A percentile compares a stretch with the other conserved stretches of the same genome.
phyloP scores from a whole-genome alignment of 35 echinoderm and acorn worm genomes.

The Lytechinus variegatus region DNA sequence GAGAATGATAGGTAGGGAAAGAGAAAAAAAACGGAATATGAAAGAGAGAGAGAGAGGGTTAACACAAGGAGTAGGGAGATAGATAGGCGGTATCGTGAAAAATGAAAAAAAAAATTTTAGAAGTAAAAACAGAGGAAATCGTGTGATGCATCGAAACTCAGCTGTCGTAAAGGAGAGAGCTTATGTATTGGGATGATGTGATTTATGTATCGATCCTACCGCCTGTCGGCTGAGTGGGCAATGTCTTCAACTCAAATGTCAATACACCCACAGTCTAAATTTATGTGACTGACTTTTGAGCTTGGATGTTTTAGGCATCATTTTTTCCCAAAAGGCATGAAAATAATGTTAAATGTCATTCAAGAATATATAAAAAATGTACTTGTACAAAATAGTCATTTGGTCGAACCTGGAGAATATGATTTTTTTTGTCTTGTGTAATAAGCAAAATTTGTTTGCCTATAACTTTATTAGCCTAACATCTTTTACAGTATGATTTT shows the following conservation, averaged over 20 bases:
- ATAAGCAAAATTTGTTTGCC: too few relatives aligned
- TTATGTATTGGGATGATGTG: background rate
- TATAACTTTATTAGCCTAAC: too few relatives aligned
- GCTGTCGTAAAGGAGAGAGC: background rate
- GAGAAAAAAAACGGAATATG: background rate
- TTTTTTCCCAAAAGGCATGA: background rate
- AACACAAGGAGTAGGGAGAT: background rate
- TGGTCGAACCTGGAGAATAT: too few relatives aligned
- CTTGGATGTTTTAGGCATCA: background rate
- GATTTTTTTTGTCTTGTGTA: too few relatives aligned
- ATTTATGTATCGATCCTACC: background rate
- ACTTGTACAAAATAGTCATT: too few relatives aligned
- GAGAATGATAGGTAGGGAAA: background rate
- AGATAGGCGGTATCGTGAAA: background rate
- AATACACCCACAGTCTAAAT: background rate
- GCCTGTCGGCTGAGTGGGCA: background rate
- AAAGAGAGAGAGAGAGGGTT: conserved; percentile 10
- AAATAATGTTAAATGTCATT: background rate
- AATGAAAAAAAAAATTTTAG: background rate
- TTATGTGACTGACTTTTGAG: background rate
- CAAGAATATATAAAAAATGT: background rate
- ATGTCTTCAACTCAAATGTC: background rate
- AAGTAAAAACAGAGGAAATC: background rate
- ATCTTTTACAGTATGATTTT: too few relatives aligned
- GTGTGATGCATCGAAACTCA: background rate